Conservation (phyloP, 1,140 invertebrate species). For the Mesaphorura yosii region DNA sequence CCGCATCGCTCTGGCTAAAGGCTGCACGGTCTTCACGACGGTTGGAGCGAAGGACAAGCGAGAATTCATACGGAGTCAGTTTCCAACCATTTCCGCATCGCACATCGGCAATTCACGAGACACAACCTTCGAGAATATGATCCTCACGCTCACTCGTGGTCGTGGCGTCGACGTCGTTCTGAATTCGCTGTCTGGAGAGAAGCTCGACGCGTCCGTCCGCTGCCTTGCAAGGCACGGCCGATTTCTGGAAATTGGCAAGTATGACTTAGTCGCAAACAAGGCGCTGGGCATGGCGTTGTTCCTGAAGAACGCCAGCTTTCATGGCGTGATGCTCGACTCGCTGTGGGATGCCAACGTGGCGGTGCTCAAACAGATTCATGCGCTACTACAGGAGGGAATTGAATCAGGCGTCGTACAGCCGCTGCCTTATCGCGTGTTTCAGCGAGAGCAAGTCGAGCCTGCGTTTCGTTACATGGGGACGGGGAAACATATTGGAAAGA, state of each 20-base stretch:
- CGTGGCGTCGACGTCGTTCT: conserved; percentile 55
- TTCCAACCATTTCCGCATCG: conserved; percentile 37
- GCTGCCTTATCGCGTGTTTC: conserved; percentile 47
- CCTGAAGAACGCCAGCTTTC: conserved; percentile 27
- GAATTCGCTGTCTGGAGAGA: conserved; percentile 56
- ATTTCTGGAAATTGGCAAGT: conserved; percentile 70
- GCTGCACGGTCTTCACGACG: conserved; percentile 40
- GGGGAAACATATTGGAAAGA: conserved; percentile 81
- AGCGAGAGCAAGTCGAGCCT: conserved; percentile 48
- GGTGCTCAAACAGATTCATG: conserved; percentile 36
- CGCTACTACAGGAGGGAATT: conserved; percentile 51
- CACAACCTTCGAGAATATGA: conserved; percentile 47
- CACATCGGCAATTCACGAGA: conserved; percentile 52
- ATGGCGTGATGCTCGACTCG: conserved; percentile 8
- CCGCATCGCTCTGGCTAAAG: conserved; percentile 43
- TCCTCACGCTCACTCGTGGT: conserved; percentile 45
- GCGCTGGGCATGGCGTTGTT: conserved; percentile 40
- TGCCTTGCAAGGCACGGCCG: conserved; percentile 44
- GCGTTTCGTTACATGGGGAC: conserved; percentile 64
- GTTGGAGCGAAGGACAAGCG: conserved; percentile 38
- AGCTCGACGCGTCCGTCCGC: conserved; percentile 42
- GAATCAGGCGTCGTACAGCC: conserved; percentile 51
- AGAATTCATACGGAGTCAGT: conserved; percentile 34
- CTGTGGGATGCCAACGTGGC: conserved; percentile 51
- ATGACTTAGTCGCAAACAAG: conserved; percentile 53